Evolutionary conservation across 2,888 invertebrate genomes (phyloP).

Genomic region (Phortica okadai): DNA sequence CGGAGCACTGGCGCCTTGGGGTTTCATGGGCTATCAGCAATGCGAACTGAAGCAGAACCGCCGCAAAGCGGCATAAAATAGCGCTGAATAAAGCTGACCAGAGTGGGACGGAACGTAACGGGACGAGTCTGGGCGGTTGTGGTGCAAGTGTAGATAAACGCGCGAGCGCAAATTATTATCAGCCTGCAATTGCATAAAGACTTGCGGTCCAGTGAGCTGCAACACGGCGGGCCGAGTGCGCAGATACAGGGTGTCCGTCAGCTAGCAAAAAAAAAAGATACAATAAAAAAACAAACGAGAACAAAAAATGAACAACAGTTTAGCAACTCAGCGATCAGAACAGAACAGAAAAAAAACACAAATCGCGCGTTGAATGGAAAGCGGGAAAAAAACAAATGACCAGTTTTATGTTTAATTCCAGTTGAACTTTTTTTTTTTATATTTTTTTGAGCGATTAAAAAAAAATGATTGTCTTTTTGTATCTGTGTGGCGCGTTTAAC

Average conservation of each 20-base stretch:
- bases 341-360: neutral
- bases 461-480: neutral
- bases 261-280: neutral
- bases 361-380: slow-evolving; percentile 24
- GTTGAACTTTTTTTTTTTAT: neutral
- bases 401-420: slow-evolving; percentile 27
- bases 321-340: neutral
- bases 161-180: slow-evolving; percentile 4
- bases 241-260: slow-evolving; percentile 7
- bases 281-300: neutral
- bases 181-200: slow-evolving; percentile 10
- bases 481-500: neutral
- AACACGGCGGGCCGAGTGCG: neutral
- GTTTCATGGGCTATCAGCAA: slow-evolving; percentile 22
- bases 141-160: slow-evolving; percentile 5
- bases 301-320: neutral
- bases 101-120: neutral
- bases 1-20: slow-evolving; percentile 18
- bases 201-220: slow-evolving; percentile 20
- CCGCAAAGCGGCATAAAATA: neutral
- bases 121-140: neutral
- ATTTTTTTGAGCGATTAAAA: neutral
- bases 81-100: neutral
- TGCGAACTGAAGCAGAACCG: slow-evolving; percentile 26
- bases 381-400: slow-evolving; percentile 17